Conservation (phyloP, 2,113 vertebrate species). For the Puntigrus tetrazona region DNA sequence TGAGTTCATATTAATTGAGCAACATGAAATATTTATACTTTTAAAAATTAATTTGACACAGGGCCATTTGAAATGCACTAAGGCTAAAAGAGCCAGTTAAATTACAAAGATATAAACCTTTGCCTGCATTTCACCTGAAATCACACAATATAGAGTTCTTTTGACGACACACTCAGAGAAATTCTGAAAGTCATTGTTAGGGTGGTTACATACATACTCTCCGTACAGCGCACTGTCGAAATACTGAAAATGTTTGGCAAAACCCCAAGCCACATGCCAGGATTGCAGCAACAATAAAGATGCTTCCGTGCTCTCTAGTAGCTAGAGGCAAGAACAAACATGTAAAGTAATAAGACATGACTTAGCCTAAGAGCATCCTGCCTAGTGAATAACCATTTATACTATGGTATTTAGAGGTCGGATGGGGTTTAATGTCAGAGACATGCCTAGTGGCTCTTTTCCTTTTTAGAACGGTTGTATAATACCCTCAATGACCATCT, state of each 20-base stretch:
- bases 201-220: too few relatives aligned
- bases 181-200: not conserved
- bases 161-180: not conserved
- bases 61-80: constrained; percentile 1
- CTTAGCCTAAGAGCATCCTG: constrained; percentile 36
- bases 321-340: constrained; percentile 34
- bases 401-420: constrained; percentile 25
- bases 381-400: constrained; percentile 19
- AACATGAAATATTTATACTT: not conserved
- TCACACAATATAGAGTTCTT: not conserved
- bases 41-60: not conserved
- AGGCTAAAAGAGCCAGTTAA: not conserved
- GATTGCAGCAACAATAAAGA: not conserved
- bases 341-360: constrained; percentile 34
- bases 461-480: constrained; percentile 9
- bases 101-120: not conserved
- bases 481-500: constrained; percentile 15
- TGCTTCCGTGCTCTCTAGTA: not conserved
- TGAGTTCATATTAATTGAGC: not conserved
- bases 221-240: too few relatives aligned
- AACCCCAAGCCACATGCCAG: constrained; percentile 13
- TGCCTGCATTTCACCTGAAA: not conserved
- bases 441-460: not conserved
- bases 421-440: constrained; percentile 9
- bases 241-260: constrained; percentile 19